Conservation (phyloP, 1,140 invertebrate species). For the Drosophila kepulauana region DNA sequence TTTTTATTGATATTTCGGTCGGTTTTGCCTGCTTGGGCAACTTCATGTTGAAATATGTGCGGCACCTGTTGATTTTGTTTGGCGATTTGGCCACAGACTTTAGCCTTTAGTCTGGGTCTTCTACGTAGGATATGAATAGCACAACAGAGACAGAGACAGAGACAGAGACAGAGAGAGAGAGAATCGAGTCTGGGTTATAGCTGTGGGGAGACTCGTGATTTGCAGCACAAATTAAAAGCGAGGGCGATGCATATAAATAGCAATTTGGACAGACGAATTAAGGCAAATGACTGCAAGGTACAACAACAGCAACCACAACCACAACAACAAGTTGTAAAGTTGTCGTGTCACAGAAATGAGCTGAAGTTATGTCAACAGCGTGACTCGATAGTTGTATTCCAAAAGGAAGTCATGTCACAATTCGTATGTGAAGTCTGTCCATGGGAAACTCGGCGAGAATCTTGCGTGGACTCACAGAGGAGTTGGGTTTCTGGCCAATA, state of each 20-base stretch:
- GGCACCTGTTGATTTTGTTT: slow-evolving; percentile 82
- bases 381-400: slow-evolving; percentile 50
- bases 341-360: slow-evolving; percentile 67
- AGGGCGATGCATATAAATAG: slow-evolving; percentile 81
- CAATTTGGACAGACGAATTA: slow-evolving; percentile 81
- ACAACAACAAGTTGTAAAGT: slow-evolving; percentile 39
- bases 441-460: slow-evolving; percentile 3
- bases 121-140: slow-evolving; percentile 4
- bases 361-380: slow-evolving; percentile 73
- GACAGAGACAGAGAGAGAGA: background rate
- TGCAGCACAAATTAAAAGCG: slow-evolving; percentile 80
- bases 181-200: background rate
- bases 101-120: background rate
- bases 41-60: slow-evolving; percentile 80
- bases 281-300: slow-evolving; percentile 69
- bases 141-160: background rate
- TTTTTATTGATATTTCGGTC: slow-evolving; percentile 83
- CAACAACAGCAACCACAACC: slow-evolving; percentile 9
- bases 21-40: slow-evolving; percentile 59
- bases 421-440: slow-evolving; percentile 1
- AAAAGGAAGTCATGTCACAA: slow-evolving; percentile 13
- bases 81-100: slow-evolving; percentile 51
- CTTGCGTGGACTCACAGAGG: slow-evolving; percentile 3
- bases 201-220: slow-evolving; percentile 65
- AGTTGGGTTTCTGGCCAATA: background rate